Conservation (phyloP, 1,140 invertebrate genomes). For the Temnothorax curvispinosus region DNA sequence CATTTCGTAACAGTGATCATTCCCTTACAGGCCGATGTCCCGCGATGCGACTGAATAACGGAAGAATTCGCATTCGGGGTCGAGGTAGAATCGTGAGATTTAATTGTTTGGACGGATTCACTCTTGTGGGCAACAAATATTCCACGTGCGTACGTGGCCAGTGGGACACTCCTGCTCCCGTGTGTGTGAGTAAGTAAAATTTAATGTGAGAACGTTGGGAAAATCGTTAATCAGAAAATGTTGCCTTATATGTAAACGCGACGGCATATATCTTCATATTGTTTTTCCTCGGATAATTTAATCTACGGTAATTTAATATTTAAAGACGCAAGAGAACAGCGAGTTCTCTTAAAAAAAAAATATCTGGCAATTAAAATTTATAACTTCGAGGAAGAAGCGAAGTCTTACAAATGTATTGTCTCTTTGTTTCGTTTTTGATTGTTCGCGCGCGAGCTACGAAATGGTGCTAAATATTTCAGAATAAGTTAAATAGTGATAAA, state of each 20-base stretch:
- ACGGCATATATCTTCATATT: background rate
- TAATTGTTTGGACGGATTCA: constrained; percentile 86
- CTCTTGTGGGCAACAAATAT: constrained; percentile 88
- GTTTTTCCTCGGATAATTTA: background rate
- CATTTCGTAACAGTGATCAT: background rate
- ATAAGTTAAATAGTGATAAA: background rate
- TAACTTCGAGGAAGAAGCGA: background rate
- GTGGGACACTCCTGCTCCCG: constrained; percentile 88
- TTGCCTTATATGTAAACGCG: background rate
- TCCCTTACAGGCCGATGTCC: constrained; percentile 73
- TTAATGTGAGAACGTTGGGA: background rate
- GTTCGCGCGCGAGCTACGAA: background rate
- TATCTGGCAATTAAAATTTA: background rate
- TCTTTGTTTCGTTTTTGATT: background rate
- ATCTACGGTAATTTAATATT: background rate
- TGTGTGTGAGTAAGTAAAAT: constrained; percentile 88
- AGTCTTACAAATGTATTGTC: background rate
- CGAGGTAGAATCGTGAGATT: constrained; percentile 86
- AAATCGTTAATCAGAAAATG: background rate
- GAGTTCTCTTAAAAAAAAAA: background rate
- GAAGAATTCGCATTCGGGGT: constrained; percentile 76
- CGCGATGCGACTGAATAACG: constrained; percentile 77
- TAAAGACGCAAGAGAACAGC: background rate
- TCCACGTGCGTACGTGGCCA: constrained; percentile 87
- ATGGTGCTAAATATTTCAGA: no score